Conservation (phyloP, 2,113 vertebrate species). For the Cervus canadensis region DNA sequence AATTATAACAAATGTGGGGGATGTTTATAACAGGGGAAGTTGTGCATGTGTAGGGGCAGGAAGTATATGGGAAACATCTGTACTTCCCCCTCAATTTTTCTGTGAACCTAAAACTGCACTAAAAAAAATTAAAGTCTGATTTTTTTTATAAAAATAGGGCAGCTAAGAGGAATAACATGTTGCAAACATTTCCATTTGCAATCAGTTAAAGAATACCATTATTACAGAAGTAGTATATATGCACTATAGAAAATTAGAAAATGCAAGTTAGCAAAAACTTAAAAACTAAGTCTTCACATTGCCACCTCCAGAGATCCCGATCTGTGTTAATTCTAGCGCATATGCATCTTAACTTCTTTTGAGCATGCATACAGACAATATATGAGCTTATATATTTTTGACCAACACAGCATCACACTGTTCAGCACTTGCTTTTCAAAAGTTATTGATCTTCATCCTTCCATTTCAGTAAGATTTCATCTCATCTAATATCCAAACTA, state of each 20-base stretch:
- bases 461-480: slow-evolving; percentile 4
- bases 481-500: background rate
- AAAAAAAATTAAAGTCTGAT: background rate
- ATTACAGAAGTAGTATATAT: background rate
- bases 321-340: background rate
- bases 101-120: background rate
- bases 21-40: background rate
- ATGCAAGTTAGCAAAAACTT: background rate
- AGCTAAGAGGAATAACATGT: background rate
- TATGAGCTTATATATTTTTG: background rate
- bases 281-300: background rate
- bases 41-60: background rate
- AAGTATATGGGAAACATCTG: background rate
- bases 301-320: background rate
- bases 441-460: background rate
- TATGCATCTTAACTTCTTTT: background rate
- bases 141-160: background rate
- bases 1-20: background rate
- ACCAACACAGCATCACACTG: background rate
- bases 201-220: background rate
- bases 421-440: background rate
- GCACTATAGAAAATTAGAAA: background rate
- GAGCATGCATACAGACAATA: background rate
- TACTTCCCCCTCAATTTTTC: background rate
- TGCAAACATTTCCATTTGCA: background rate